Base-by-base conservation (phyloP, 2,888 invertebrate genomes). In the Baccha elongata region DNA sequence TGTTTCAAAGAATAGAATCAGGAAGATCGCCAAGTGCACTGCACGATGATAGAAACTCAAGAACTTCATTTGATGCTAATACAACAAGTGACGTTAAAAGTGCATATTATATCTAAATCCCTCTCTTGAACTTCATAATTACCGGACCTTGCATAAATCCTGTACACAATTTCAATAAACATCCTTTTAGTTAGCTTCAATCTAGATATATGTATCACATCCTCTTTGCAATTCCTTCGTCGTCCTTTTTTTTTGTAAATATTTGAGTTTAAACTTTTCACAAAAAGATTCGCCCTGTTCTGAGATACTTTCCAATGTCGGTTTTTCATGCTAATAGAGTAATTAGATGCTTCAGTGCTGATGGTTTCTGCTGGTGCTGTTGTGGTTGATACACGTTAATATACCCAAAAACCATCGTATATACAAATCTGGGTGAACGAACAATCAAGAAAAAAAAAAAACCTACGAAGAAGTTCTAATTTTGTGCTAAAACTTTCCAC, bases 151-250 rank as follows among this genome's bases (percentile, higher is more conserved):
- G 72, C 78, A 72, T 65, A 65, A 72, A 78, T 78, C 65, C 65
- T 64, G 50, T 72, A 58, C 78, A 67, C 67, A 78, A 78, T 72
- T 67, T 78, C 72, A 72, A 67, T 72, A 72, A 67, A 72, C 65
- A 72, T 46, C 26, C 52, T 32, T n/a, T 13, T 23, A 3, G 5
- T 23, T 8, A 32, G 29, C 23, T 23, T 23, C 5, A 4, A 32
- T 32, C 29, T 5, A 32, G 29, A 4, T 32, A 8, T 32, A 32
- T 32, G 6, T 4, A 32, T 32, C 29, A 2, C 8, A 8, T 4
- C 5, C 5, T 32, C 29, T 32, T 8, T 3, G 23, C 8, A 32
- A 32, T 7, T 7, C 8, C n/a, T 7, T 32, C 8, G 29, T 2
- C 8, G 29, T 32, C 8, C n/a, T 40, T 53, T 55, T 53, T 17